A percentile compares a stretch with the other conserved stretches of the same genome.
Evolutionary conservation across 2,113 vertebrate genomes (phyloP).

Genomic region (Panthera leo): DNA sequence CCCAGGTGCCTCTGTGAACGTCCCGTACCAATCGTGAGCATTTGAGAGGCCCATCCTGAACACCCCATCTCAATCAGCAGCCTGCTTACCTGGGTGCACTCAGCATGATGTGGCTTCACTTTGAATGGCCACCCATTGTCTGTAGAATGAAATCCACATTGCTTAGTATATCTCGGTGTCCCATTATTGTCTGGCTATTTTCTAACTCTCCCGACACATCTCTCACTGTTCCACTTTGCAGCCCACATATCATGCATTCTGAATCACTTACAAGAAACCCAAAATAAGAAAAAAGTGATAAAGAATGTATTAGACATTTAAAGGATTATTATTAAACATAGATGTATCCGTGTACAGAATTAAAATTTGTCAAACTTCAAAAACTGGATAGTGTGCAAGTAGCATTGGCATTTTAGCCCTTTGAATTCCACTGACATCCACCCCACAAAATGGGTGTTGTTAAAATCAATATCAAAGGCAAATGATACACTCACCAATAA

Average conservation of each 20-base stretch:
- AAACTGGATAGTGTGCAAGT: not conserved
- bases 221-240: not conserved
- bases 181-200: not conserved
- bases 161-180: not conserved
- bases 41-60: not conserved
- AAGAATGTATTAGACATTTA: not conserved
- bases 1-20: accelerated
- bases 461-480: not conserved
- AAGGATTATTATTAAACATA: not conserved
- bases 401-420: not conserved
- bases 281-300: not conserved
- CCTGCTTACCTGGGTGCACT: not conserved
- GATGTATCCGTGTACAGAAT: not conserved
- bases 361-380: not conserved
- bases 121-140: not conserved
- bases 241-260: not conserved
- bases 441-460: not conserved
- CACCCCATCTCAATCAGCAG: too few species aligned
- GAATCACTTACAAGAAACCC: not conserved
- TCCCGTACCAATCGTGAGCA: not conserved
- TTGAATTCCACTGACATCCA: not conserved
- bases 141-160: not conserved
- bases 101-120: not conserved
- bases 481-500: not conserved
- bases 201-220: not conserved